Evolutionary conservation across 1,140 invertebrate genomes (phyloP).

Genomic region (Aphaenogaster floridana): DNA sequence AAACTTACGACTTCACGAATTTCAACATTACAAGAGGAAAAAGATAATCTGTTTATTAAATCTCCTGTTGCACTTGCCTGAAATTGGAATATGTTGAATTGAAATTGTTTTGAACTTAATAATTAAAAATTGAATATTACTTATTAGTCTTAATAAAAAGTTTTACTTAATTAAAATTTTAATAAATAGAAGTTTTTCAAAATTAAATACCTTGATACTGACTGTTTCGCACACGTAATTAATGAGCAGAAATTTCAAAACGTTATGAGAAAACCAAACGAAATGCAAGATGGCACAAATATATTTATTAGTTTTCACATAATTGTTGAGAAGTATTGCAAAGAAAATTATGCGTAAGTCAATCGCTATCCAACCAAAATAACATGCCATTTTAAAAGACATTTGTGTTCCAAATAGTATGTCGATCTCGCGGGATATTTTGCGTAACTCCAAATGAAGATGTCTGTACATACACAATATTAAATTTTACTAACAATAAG

Average conservation of each 20-base stretch:
- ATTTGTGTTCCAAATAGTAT: conserved; percentile 17
- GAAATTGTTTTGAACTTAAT: background rate
- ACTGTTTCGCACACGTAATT: conserved; percentile 19
- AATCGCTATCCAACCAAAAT: background rate
- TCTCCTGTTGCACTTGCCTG: conserved; percentile 2
- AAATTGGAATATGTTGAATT: background rate
- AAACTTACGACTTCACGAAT: conserved; percentile 10
- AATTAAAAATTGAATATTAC: background rate
- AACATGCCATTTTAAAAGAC: conserved; percentile 22
- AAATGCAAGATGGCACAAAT: background rate
- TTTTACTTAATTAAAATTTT: background rate
- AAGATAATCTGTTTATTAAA: conserved; percentile 2
- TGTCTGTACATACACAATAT: background rate
- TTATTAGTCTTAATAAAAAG: background rate
- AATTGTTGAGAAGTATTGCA: background rate
- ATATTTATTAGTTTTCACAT: background rate
- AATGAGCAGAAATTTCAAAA: background rate
- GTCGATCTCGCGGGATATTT: conserved; percentile 17
- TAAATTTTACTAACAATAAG: background rate
- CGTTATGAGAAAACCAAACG: background rate
- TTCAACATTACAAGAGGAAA: background rate
- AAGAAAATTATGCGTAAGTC: background rate
- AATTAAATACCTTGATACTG: conserved; percentile 25
- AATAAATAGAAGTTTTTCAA: background rate
- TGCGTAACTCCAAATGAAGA: conserved; percentile 23